Evolutionary conservation across 2,797 vertebrate genomes (phyloP).

Genomic region (Leuciscus waleckii): DNA sequence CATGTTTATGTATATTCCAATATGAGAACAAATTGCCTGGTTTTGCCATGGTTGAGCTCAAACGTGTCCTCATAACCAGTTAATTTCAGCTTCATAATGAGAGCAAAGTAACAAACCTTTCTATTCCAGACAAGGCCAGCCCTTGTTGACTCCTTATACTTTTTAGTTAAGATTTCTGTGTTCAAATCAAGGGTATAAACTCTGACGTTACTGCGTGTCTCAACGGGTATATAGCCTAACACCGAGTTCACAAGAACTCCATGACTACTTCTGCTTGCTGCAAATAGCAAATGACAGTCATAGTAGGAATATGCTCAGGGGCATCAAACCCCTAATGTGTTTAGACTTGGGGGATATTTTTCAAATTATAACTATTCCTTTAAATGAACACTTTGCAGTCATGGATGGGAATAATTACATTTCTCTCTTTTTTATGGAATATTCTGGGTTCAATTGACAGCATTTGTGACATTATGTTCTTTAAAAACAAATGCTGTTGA

Average conservation of each 20-base stretch:
- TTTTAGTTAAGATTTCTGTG: not conserved
- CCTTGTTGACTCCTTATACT: not conserved
- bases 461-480: not conserved
- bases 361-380: not conserved
- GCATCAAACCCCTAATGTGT: not conserved
- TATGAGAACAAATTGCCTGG: not conserved
- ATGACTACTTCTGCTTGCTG: not conserved
- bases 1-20: not conserved
- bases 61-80: not conserved
- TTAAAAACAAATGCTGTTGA: not conserved
- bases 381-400: slow-evolving; percentile 4
- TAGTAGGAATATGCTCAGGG: not conserved
- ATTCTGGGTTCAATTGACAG: not conserved
- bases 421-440: not conserved
- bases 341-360: slow-evolving; percentile 8
- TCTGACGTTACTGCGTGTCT: not conserved
- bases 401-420: not conserved
- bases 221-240: not conserved
- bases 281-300: slow-evolving; percentile 23
- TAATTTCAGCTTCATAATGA: not conserved
- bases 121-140: not conserved
- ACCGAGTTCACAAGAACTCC: not conserved
- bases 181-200: not conserved
- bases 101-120: not conserved
- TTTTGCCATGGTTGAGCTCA: not conserved